These are phyloP conservation scores for Eurytemora carolleeae DNA, from an alignment of 1,140 invertebrate genomes.

Conservation along the genomic window DNA sequence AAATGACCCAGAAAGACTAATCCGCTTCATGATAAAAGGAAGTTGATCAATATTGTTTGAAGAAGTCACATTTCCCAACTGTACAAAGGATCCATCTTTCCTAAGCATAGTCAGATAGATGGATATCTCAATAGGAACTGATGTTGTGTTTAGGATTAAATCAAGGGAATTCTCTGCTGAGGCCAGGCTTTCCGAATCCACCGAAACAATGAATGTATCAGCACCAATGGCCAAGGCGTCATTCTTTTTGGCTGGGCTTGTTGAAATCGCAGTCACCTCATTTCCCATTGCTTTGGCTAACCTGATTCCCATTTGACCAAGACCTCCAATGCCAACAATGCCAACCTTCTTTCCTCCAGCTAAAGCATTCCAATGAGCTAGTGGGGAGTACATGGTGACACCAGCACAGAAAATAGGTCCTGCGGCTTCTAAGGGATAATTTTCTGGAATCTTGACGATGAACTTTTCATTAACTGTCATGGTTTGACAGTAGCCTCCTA, in stretches of 20 bases:
- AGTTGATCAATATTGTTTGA: no score
- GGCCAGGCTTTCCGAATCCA: no score
- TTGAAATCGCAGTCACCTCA: constrained; percentile 4
- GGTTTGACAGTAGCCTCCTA: not conserved
- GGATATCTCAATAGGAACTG: no score
- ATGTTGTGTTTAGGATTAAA: no score
- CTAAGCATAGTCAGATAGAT: no score
- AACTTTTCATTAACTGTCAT: not conserved
- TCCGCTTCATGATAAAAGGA: no score
- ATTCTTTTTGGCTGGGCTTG: not conserved
- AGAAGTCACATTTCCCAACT: no score
- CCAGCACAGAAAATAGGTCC: constrained; percentile 5
- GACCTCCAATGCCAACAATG: not conserved
- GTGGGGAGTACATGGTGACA: constrained; percentile 7
- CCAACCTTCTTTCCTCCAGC: constrained; percentile 1
- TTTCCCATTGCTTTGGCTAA: constrained; percentile 4
- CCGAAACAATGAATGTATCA: no score
- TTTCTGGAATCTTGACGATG: not conserved
- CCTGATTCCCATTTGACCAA: constrained; percentile 1
- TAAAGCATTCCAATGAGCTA: not conserved
- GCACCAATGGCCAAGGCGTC: no score
- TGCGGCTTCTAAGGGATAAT: not conserved
- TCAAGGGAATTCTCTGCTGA: no score
- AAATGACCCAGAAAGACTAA: no score
- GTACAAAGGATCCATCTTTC: no score